Evolutionary conservation across 2,113 vertebrate genomes (phyloP).

Genomic region (Phaetusa simplex): DNA sequence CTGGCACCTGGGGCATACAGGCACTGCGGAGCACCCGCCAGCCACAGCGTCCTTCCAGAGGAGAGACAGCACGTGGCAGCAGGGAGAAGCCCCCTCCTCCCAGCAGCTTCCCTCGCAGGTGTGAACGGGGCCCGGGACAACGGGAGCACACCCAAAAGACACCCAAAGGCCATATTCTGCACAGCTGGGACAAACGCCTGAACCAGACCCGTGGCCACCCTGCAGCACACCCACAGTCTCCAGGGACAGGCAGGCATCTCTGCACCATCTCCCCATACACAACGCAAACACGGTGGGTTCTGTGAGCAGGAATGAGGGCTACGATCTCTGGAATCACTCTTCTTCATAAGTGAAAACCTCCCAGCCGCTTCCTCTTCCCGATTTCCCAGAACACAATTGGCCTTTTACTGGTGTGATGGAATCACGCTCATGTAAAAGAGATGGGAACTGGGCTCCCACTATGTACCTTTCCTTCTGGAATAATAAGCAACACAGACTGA

Average conservation of each 20-base stretch:
- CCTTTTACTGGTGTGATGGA: neutral
- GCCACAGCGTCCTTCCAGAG: neutral
- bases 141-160: neutral
- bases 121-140: neutral
- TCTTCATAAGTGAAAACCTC: neutral
- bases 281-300: neutral
- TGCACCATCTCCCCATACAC: neutral
- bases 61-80: neutral
- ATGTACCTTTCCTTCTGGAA: neutral
- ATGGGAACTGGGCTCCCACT: neutral
- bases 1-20: neutral
- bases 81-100: neutral
- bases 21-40: neutral
- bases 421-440: neutral
- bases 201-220: too few relatives aligned
- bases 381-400: neutral
- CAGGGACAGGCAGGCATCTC: neutral
- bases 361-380: neutral
- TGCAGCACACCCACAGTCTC: too few relatives aligned
- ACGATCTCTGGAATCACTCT: neutral
- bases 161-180: neutral
- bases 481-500: neutral
- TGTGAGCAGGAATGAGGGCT: neutral
- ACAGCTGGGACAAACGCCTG: neutral
- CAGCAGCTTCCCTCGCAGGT: neutral